These are phyloP conservation scores for Drosophila repleta DNA, from an alignment of 1,140 invertebrate genomes.

Conservation along the genomic window DNA sequence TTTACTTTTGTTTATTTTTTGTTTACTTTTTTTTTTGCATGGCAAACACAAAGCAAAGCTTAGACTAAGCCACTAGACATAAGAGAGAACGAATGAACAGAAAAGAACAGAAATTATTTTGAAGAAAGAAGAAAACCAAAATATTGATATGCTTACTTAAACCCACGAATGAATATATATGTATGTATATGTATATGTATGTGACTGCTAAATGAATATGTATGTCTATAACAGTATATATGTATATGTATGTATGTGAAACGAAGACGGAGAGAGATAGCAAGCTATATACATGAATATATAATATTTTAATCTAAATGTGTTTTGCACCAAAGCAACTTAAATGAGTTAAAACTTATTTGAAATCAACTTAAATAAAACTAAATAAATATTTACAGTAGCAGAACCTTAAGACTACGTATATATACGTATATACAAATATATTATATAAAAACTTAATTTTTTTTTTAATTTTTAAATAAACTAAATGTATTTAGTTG, in stretches of 20 bases:
- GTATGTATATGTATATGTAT: neutral
- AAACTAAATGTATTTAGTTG: neutral
- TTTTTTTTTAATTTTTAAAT: too few relatives aligned
- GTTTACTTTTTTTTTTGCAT: too few relatives aligned
- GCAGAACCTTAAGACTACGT: too few relatives aligned
- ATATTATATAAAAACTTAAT: too few relatives aligned
- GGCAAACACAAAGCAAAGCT: neutral
- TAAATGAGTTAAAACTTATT: neutral
- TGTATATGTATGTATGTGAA: neutral
- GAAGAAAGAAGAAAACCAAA: too few relatives aligned
- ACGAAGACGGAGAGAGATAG: slow-evolving; percentile 1
- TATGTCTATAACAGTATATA: too few relatives aligned
- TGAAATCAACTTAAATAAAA: neutral
- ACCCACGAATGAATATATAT: neutral
- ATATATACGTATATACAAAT: too few relatives aligned
- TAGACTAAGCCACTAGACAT: neutral
- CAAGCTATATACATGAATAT: neutral
- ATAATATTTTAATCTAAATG: slow-evolving; percentile 1
- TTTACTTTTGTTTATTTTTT: neutral
- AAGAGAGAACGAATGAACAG: neutral
- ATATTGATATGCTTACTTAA: too few relatives aligned
- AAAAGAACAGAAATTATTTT: neutral
- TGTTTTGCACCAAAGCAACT: slow-evolving; percentile 23
- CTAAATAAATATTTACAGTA: neutral
- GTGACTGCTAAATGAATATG: neutral